Conservation (phyloP, 1,140 invertebrate genomes). For the Saccostrea echinata region DNA sequence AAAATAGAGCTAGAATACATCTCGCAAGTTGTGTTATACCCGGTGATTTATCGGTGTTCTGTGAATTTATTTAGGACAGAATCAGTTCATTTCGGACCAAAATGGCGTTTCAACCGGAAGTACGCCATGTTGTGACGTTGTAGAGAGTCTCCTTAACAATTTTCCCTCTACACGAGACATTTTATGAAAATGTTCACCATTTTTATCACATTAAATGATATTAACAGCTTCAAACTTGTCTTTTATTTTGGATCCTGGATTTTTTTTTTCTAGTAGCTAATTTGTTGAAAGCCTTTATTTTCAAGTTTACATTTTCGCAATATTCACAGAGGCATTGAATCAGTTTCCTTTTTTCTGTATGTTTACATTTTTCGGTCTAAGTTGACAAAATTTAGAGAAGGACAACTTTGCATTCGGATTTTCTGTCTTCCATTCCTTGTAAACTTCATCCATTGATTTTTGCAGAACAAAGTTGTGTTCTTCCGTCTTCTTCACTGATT, state of each 20-base stretch:
- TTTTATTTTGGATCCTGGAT: conserved; percentile 17
- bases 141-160: too few relatives aligned
- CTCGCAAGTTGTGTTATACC: too few relatives aligned
- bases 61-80: too few relatives aligned
- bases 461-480: too few relatives aligned
- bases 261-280: background rate
- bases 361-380: conserved; percentile 22
- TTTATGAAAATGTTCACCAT: background rate
- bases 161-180: conserved; percentile 33
- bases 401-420: conserved; percentile 19
- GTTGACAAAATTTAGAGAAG: conserved; percentile 21
- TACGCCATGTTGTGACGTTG: too few relatives aligned
- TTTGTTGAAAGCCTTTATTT: conserved; percentile 28
- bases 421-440: conserved; percentile 40
- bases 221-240: background rate
- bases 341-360: conserved; percentile 20
- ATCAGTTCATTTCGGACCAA: too few relatives aligned
- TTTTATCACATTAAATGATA: background rate
- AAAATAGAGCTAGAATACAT: too few relatives aligned
- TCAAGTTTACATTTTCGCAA: conserved; percentile 47
- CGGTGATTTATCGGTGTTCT: too few relatives aligned
- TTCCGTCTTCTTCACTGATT: too few relatives aligned
- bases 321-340: conserved; percentile 47
- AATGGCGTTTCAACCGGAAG: too few relatives aligned
- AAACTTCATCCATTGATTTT: too few relatives aligned